Base-by-base conservation (phyloP, 2,888 invertebrate species). In the Xestia xanthographa region DNA sequence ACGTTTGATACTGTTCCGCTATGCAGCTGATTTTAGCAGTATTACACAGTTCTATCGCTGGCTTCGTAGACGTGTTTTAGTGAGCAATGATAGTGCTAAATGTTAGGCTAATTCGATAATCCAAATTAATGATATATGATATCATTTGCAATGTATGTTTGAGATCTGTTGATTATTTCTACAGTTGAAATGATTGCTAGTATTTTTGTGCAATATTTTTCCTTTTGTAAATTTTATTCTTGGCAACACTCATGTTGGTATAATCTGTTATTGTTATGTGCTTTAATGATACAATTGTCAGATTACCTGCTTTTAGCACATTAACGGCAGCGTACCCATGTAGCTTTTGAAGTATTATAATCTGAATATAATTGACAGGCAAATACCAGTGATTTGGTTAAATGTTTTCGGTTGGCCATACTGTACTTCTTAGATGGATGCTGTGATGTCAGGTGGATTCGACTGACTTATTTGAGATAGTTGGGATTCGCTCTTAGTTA, bases 41-140 rank as follows among this genome's bases (percentile, higher is more conserved):
- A 75, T 72, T 70, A 66, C 67, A 43, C 77, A 41, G 60, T 43
- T 62, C 26, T 81, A 68, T 66, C 53, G 72, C 71, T 75, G 75
- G 70, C 74, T 86, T 86, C 11, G 45, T 80, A 85, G 73, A 72
- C 63, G 80, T 85, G 70, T 77, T 79, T 73, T 74, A 80, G 72
- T 75, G 56, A 72, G 63, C 76, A 80, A 72, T 69, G 67, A 87
- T 87, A 88, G 84, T 86, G 86, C 85, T 90, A 84, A 86, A 87
- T 77, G 80, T 86, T 86, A 87, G 81, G 81, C 83, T 87, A 70
- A 77, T 88, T 81, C 78, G 83, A 83, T 77, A 79, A 89, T 89
- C 88, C 86, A 92, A 92, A 92, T 94, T 94, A 94, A 95, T 95
- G 95, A 92, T 95, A 95, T 95, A 85, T 90, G 88, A 95, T 95